Evolutionary conservation across 2,888 invertebrate species (phyloP), one percentile per base, ranked within the genome.

Genomic region (Troglohyphantes excavatus): DNA sequence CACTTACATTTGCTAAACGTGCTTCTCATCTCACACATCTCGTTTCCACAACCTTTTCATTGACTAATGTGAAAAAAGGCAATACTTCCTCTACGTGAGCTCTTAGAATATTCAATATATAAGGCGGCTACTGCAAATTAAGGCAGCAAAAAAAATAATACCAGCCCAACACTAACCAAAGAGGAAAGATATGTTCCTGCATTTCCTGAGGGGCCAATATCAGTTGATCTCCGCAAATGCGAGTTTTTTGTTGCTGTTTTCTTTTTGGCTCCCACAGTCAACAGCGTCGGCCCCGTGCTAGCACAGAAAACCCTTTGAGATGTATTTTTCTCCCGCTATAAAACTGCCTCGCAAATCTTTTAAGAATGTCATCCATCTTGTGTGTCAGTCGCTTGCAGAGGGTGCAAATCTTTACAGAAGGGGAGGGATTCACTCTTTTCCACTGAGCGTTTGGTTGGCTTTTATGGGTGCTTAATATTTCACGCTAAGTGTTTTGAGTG

Each of bases 331-430:
- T 59, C 68, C 59, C 29, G 29, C 76, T 75, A 72, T 61, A 84
- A 84, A 85, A 85, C 76, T 76, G 76, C 76, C 76, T 68, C 85
- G 59, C 85, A 85, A 85, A 85, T 85, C 85, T 85, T 76, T 76
- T 85, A 85, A 85, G 85, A 76, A 76, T 85, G 85, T 85, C 76
- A 85, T 85, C 85, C 85, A 85, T 85, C 85, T 85, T 68, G n/a
- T 59, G 46, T 85, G 85, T 85, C 85, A 85, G 84, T 75, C 63
- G 76, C 67, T 76, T 33, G 29, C 11, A 27, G 46, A 53, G 84
- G 67, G 46, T 72, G 75, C 85, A 85, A 85, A 85, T 85, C 85
- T 76, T 59, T 27, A n/a, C 19, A 21, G 85, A 27, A 72, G 53
- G 43, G 21, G 29, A 73, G 29, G 26, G 53, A 46, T 70, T 70